phyloP scores from a whole-genome alignment of 2,113 vertebrate species.

The Triplophysa dalaica region DNA sequence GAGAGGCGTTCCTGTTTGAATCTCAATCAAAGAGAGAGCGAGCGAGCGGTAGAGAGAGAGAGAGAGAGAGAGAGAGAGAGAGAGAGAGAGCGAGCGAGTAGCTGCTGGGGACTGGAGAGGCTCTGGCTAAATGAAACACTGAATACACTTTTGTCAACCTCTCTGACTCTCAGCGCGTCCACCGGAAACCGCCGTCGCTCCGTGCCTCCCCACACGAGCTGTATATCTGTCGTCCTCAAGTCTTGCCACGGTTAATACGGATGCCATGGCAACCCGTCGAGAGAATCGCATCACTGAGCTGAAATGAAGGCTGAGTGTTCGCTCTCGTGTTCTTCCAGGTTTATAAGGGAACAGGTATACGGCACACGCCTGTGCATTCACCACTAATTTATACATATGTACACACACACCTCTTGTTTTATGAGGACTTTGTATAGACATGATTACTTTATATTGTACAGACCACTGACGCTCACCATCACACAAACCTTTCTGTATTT shows the following conservation, averaged over 20 bases:
- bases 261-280: constrained; percentile 48
- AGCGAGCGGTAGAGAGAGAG: background rate
- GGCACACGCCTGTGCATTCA: background rate
- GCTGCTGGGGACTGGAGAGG: constrained; percentile 25
- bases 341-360: background rate
- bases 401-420: background rate
- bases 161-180: constrained; percentile 64
- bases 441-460: too few species aligned
- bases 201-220: constrained; percentile 43
- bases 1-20: constrained; percentile 46
- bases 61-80: background rate
- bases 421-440: too few species aligned
- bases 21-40: constrained; percentile 47
- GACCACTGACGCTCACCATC: too few species aligned
- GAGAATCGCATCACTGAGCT: constrained; percentile 4
- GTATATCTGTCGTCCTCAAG: constrained; percentile 30
- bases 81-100: constrained; percentile 16
- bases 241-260: constrained; percentile 24
- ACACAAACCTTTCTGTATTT: too few species aligned
- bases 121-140: constrained; percentile 50
- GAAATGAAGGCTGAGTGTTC: constrained; percentile 33
- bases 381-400: background rate
- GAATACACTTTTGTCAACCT: constrained; percentile 65
- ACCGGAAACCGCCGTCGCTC: constrained; percentile 63
- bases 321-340: background rate